These are phyloP conservation scores for Tachystola acroxantha DNA, from an alignment of 2,888 invertebrate genomes.

Conservation along the genomic window DNA sequence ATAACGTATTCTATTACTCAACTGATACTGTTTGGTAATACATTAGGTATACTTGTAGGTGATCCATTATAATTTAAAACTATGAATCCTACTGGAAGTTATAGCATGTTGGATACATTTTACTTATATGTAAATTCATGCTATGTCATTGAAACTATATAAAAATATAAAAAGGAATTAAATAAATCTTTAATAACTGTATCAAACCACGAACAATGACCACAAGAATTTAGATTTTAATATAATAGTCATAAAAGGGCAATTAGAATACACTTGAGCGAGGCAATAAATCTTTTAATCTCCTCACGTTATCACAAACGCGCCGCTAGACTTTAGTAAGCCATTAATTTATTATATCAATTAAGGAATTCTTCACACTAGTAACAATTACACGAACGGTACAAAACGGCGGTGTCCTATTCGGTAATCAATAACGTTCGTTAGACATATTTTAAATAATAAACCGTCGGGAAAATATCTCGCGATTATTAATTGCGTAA, in stretches of 20 bases:
- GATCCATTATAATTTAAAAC: too few species aligned
- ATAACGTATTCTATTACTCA: too few species aligned
- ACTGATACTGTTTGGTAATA: too few species aligned
- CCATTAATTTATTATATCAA: constrained; percentile 67
- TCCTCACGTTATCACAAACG: constrained; percentile 52
- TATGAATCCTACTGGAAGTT: too few species aligned
- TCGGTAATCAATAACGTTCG: constrained; percentile 34
- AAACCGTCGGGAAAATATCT: constrained; percentile 34
- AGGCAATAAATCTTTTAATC: constrained; percentile 60
- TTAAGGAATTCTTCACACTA: constrained; percentile 64
- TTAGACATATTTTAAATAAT: constrained; percentile 33
- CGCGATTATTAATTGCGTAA: constrained; percentile 43
- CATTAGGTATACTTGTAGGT: too few species aligned
- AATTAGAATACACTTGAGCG: constrained; percentile 53
- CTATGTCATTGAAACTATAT: too few species aligned
- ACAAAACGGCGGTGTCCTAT: constrained; percentile 20
- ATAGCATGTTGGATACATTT: too few species aligned
- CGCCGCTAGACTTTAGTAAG: constrained; percentile 44
- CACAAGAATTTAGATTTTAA: constrained; percentile 23
- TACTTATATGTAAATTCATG: too few species aligned
- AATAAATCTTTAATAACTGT: constrained; percentile 30
- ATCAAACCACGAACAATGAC: constrained; percentile 40
- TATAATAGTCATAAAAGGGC: constrained; percentile 46
- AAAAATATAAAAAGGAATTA: background rate
- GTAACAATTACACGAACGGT: constrained; percentile 28